Evolutionary conservation across 2,888 invertebrate species (phyloP).

Genomic region (Acanthacorydalis orientalis): DNA sequence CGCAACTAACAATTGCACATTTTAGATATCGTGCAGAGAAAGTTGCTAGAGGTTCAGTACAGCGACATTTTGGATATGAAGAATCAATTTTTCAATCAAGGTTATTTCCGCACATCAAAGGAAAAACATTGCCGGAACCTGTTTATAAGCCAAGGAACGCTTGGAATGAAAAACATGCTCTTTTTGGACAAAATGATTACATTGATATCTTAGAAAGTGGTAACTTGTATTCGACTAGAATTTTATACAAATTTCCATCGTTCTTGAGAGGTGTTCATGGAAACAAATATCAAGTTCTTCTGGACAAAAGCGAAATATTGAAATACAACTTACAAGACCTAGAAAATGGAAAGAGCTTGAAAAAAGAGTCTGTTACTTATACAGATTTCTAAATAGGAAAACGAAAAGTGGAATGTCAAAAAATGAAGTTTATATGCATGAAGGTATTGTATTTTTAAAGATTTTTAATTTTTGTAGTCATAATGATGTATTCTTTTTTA

Average conservation of each 20-base stretch:
- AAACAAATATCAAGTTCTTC: slow-evolving; percentile 62
- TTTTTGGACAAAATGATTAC: slow-evolving; percentile 61
- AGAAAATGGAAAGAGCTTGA: no score
- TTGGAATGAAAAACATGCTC: no score
- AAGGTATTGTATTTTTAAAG: no score
- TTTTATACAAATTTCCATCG: slow-evolving; percentile 64
- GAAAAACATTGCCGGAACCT: slow-evolving; percentile 42
- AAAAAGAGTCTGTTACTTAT: no score
- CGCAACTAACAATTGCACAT: slow-evolving; percentile 26
- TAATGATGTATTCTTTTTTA: no score
- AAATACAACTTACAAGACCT: no score
- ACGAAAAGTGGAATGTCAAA: no score
- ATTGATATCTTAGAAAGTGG: no score
- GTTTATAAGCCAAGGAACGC: slow-evolving; percentile 52
- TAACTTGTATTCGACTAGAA: no score
- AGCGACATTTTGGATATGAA: slow-evolving; percentile 58
- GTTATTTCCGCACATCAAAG: slow-evolving; percentile 43
- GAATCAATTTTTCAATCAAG: slow-evolving; percentile 52
- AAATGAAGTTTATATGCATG: no score
- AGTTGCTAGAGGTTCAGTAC: slow-evolving; percentile 35
- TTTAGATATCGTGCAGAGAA: slow-evolving; percentile 45
- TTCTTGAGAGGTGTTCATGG: slow-evolving; percentile 85
- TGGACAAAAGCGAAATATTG: slow-evolving; percentile 60
- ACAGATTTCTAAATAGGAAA: no score
- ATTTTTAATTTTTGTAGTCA: no score